Evolutionary conservation across 2,888 invertebrate genomes (phyloP).

Genomic region (Cactoblastis cactorum): DNA sequence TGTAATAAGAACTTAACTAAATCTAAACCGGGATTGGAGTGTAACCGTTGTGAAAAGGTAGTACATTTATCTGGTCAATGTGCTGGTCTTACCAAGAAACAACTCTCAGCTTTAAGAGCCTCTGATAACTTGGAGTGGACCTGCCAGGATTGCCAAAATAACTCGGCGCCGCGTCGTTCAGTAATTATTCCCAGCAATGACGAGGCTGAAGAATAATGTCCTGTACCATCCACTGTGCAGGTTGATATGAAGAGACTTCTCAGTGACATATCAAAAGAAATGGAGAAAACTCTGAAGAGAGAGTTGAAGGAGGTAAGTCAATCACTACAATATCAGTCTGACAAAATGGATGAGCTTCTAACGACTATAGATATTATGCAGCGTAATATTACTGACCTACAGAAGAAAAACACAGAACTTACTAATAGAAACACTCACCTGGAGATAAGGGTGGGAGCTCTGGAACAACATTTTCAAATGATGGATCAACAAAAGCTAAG

Average conservation of each 20-base stretch:
- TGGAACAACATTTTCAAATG: conserved; percentile 22
- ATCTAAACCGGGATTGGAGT: background rate
- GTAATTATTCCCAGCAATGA: background rate
- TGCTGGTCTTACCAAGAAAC: conserved; percentile 1
- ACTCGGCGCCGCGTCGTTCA: background rate
- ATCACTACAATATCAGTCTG: background rate
- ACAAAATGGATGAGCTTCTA: background rate
- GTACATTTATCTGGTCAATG: background rate
- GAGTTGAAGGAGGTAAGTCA: conserved; percentile 1
- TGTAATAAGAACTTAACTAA: background rate
- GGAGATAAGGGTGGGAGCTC: conserved; percentile 14
- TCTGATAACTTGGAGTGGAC: background rate
- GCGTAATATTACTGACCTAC: too few species aligned
- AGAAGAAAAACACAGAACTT: conserved; percentile 15
- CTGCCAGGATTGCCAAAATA: conserved; percentile 2
- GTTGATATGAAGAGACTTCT: background rate
- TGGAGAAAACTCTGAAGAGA: conserved; percentile 1
- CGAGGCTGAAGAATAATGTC: background rate
- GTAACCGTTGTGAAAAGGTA: background rate
- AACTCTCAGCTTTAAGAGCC: background rate
- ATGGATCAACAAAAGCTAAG: conserved; percentile 18
- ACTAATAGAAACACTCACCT: conserved; percentile 15
- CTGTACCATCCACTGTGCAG: background rate
- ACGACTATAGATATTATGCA: background rate
- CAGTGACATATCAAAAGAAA: background rate